Percentiles rank a stretch among this genome's conserved stretches.
phyloP scores from a whole-genome alignment of 2,113 vertebrate genomes.

The Diphyllodes magnificus region DNA sequence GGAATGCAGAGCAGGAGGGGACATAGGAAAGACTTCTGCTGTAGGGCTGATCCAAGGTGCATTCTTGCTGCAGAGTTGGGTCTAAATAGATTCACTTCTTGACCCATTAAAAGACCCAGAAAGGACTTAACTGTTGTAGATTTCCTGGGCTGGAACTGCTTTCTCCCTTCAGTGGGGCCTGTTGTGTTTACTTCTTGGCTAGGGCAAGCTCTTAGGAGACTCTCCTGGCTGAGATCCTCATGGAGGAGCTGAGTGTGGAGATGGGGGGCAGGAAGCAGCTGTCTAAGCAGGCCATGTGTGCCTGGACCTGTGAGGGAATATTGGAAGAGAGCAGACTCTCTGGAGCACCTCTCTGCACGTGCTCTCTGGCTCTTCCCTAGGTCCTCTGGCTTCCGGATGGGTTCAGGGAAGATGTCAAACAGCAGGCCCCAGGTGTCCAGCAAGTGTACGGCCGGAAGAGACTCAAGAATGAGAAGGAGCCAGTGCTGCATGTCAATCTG shows the following conservation, averaged over 20 bases:
- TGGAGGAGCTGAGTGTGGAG: neutral
- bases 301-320: neutral
- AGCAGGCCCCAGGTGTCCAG: slow-evolving; percentile 69
- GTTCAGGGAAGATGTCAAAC: slow-evolving; percentile 70
- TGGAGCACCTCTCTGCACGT: neutral
- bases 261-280: neutral
- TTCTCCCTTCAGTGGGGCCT: neutral
- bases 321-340: neutral
- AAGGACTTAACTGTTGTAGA: neutral
- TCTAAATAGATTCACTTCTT: neutral
- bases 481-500: slow-evolving; percentile 74
- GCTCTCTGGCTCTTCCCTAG: slow-evolving; percentile 58
- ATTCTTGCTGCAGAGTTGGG: neutral
- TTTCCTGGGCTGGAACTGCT: neutral
- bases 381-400: slow-evolving; percentile 85
- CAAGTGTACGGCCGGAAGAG: slow-evolving; percentile 76
- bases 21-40: neutral
- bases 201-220: neutral
- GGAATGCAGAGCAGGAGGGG: neutral
- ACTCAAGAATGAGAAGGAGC: slow-evolving; percentile 34
- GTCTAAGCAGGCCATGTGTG: neutral
- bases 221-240: neutral
- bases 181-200: neutral
- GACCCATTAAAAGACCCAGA: neutral
- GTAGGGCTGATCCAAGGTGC: neutral